Evolutionary conservation across 2,888 invertebrate species (phyloP), one percentile per base, ranked within the genome.

Genomic region (Drosophila trichaetosa): DNA sequence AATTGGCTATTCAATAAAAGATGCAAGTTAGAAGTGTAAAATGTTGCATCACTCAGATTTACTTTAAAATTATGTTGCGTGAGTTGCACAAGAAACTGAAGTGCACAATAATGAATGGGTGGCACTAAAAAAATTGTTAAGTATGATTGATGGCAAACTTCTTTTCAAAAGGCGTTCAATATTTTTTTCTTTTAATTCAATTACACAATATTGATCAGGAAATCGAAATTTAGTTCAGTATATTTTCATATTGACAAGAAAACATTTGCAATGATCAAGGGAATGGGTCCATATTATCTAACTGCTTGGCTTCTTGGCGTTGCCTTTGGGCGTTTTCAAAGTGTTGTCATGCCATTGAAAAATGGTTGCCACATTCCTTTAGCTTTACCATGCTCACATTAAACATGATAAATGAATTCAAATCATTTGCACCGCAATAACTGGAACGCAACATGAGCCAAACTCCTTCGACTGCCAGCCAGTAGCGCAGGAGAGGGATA

Each of bases 321-420:
- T 54, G n/a, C n/a, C n/a, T 33, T 46, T n/a, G 29, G 66, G 33
- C 62, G 48, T 66, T 40, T 33, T 46, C 38, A 53, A 65, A 71
- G 79, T 68, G 74, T 69, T 81, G 80, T 80, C 80, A 80, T 70
- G 69, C 71, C 64, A 53, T 60, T 84, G 82, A 82, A 79, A 82
- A 82, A 82, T 82, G 79, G 75, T 78, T 84, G 78, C 73, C 70
- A 69, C 69, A 82, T 70, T 79, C 76, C 69, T 72, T 76, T 62
- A 76, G 76, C 67, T 69, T 62, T 59, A 29, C 64, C 68, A 69
- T 69, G 73, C 66, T 66, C 67, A 83, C 81, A 83, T 80, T 81
- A 81, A 80, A 87, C 83, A 86, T 88, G 84, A 89, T 87, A 86
- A 88, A 89, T 88, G 86, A 87, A 86, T 86, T 77, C 79, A 86